phyloP scores from a whole-genome alignment of 2,888 invertebrate genomes.

The Drosophila anomalata region DNA sequence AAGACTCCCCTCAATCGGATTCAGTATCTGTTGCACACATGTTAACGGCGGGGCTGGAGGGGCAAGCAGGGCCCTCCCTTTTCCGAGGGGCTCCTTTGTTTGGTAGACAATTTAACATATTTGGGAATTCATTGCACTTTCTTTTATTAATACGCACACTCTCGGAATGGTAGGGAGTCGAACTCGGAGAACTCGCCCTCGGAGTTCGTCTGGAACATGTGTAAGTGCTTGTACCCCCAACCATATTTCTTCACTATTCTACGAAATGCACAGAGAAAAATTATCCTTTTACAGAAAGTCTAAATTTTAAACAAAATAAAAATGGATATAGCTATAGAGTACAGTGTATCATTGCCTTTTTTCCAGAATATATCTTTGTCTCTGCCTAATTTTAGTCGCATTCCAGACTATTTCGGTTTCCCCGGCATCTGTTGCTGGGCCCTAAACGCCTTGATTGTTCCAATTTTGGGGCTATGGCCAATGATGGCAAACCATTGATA shows the following conservation, averaged over 20 bases:
- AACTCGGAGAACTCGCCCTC: constrained; percentile 43
- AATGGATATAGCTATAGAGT: background rate
- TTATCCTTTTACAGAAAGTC: background rate
- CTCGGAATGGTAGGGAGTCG: constrained; percentile 33
- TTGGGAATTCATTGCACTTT: constrained; percentile 80
- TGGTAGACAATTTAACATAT: constrained; percentile 80
- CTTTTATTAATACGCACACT: constrained; percentile 77
- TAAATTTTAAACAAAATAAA: background rate
- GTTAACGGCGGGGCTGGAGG: constrained; percentile 40
- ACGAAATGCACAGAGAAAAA: background rate
- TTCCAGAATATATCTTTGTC: constrained; percentile 31
- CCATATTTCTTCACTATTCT: constrained; percentile 4
- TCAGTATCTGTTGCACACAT: constrained; percentile 77
- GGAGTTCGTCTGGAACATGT: constrained; percentile 58
- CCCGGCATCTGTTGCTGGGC: constrained; percentile 60
- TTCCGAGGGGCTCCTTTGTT: constrained; percentile 63
- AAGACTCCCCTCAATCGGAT: constrained; percentile 47
- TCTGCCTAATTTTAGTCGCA: constrained; percentile 73
- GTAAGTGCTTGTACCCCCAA: constrained; percentile 57
- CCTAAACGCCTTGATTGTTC: constrained; percentile 68
- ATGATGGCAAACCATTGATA: constrained; percentile 71
- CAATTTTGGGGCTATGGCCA: constrained; percentile 67
- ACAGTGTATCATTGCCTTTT: constrained; percentile 10
- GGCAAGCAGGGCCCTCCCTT: background rate
- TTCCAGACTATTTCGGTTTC: constrained; percentile 64